These are phyloP conservation scores for Rafetus swinhoei DNA, from an alignment of 2,113 vertebrate species.

Conservation along the genomic window DNA sequence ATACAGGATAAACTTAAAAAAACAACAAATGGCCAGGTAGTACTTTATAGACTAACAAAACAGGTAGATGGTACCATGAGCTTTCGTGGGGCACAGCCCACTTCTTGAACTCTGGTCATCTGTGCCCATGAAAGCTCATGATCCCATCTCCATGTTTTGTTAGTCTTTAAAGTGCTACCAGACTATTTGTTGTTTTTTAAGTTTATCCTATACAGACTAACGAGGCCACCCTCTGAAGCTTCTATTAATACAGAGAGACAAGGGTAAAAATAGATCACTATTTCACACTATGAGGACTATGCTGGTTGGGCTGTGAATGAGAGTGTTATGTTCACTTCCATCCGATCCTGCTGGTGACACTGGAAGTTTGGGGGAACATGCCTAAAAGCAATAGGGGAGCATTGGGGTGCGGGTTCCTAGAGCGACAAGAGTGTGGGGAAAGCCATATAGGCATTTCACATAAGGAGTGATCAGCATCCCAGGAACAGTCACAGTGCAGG, in stretches of 20 bases:
- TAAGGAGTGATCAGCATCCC: not conserved
- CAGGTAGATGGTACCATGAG: no score
- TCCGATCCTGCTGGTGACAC: not conserved
- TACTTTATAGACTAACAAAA: no score
- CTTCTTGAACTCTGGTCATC: no score
- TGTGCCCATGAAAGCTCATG: no score
- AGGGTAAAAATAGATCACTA: not conserved
- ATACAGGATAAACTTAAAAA: no score
- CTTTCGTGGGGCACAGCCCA: no score
- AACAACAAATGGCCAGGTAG: no score
- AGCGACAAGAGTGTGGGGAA: not conserved
- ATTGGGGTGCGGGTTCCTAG: not conserved
- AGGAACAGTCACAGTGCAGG: not conserved
- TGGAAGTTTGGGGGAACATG: not conserved
- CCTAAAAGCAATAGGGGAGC: not conserved
- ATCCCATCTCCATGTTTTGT: no score
- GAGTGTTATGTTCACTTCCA: not conserved
- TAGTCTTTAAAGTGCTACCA: no score
- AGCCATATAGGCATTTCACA: not conserved
- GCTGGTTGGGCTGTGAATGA: not conserved
- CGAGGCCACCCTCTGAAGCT: no score
- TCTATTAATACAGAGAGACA: not conserved
- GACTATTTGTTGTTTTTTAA: no score
- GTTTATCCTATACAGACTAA: no score
- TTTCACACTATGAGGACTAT: not conserved